Conservation (phyloP, 1,140 invertebrate genomes). For the Euura lappo region DNA sequence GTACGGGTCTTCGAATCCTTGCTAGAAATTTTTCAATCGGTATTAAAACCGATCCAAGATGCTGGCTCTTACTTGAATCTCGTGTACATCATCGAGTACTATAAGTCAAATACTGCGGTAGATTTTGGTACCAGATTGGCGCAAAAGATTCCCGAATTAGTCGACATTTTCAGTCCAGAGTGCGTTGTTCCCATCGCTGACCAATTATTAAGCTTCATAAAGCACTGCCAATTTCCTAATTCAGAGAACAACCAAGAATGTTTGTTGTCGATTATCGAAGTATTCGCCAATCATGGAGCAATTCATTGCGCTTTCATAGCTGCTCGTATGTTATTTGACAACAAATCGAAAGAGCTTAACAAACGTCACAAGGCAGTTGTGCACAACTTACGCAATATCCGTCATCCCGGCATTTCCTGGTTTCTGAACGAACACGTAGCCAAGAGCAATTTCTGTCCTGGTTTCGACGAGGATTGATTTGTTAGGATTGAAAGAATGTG, state of each 20-base stretch:
- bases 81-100: neutral
- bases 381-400: conserved; percentile 12
- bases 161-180: conserved; percentile 18
- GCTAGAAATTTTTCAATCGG: conserved; percentile 12
- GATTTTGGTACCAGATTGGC: conserved; percentile 22
- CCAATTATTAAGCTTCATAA: neutral
- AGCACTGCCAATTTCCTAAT: neutral
- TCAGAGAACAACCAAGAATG: neutral
- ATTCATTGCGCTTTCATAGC: conserved; percentile 23
- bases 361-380: conserved; percentile 22
- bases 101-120: neutral
- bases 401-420: conserved; percentile 20
- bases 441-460: too few relatives aligned
- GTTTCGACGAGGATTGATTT: too few relatives aligned
- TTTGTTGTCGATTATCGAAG: conserved; percentile 19
- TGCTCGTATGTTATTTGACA: conserved; percentile 18
- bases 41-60: conserved; percentile 25
- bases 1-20: conserved; percentile 13
- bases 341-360: neutral
- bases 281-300: conserved; percentile 18
- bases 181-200: conserved; percentile 8
- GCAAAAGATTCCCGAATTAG: conserved; percentile 15
- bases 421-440: conserved; percentile 2
- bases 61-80: conserved; percentile 27
- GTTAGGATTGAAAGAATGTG: too few relatives aligned